Evolutionary conservation across 2,113 vertebrate species (phyloP).

Genomic region (Catharus minimus): DNA sequence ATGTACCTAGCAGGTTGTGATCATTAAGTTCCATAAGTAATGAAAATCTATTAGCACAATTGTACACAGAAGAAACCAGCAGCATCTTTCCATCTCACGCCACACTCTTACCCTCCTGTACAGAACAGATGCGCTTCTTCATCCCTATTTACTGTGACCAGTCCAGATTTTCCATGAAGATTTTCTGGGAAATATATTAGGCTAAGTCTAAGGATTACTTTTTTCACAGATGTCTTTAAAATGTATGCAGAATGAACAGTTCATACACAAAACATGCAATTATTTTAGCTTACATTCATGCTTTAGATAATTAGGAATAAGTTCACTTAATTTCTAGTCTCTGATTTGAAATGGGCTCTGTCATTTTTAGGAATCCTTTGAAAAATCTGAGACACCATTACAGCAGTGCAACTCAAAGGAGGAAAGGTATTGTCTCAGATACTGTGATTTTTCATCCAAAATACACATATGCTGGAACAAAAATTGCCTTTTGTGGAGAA

Average conservation of each 20-base stretch:
- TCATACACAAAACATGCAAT: not conserved
- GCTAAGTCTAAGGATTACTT: not conserved
- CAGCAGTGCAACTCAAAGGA: not conserved
- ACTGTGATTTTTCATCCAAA: not conserved
- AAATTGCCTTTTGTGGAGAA: not conserved
- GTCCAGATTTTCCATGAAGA: not conserved
- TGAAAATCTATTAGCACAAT: not conserved
- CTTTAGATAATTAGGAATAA: not conserved
- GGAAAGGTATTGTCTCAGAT: not conserved
- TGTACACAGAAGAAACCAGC: not conserved
- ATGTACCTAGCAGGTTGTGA: not conserved
- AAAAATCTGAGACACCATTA: not conserved
- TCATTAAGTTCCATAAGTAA: not conserved
- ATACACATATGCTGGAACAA: not conserved
- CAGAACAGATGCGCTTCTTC: fast-evolving
- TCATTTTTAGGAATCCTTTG: not conserved
- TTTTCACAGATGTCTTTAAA: not conserved
- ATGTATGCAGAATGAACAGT: not conserved
- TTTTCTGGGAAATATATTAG: not conserved
- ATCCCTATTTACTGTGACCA: not conserved
- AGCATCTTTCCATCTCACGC: not conserved
- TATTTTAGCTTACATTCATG: fast-evolving
- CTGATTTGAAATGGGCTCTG: not conserved
- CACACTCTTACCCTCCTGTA: not conserved
- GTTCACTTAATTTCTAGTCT: not conserved